These are phyloP conservation scores for Ecliptopera silaceata DNA, from an alignment of 2,888 invertebrate genomes.

Conservation along the genomic window DNA sequence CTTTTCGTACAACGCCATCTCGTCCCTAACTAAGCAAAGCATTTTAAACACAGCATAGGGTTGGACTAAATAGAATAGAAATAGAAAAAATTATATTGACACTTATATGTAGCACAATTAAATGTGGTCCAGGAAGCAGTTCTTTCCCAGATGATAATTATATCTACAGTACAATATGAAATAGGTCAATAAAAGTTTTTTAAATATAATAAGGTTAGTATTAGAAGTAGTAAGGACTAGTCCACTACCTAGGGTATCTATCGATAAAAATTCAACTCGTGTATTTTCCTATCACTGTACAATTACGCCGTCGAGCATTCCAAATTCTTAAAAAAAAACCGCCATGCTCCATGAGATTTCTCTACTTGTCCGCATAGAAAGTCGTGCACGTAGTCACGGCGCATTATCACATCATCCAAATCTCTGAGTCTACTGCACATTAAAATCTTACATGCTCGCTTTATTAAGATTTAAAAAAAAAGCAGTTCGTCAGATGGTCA, in stretches of 20 bases:
- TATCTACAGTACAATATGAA: too few species aligned
- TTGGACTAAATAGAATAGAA: too few species aligned
- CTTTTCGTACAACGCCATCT: too few species aligned
- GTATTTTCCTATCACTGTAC: slow-evolving; percentile 35
- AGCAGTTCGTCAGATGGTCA: slow-evolving; percentile 78
- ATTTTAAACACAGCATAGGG: too few species aligned
- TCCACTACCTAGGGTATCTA: neutral
- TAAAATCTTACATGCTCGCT: slow-evolving; percentile 79
- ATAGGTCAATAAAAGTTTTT: too few species aligned
- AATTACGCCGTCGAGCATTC: slow-evolving; percentile 42
- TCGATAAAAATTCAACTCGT: slow-evolving; percentile 8
- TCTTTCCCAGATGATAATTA: too few species aligned
- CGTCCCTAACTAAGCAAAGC: too few species aligned
- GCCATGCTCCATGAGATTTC: slow-evolving; percentile 44
- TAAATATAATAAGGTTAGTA: too few species aligned
- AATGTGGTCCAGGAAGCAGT: too few species aligned
- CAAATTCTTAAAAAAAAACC: slow-evolving; percentile 55
- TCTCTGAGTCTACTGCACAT: slow-evolving; percentile 71
- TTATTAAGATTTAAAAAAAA: slow-evolving; percentile 74
- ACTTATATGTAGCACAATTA: too few species aligned
- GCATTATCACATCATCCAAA: slow-evolving; percentile 77
- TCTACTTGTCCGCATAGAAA: slow-evolving; percentile 69
- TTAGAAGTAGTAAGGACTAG: neutral
- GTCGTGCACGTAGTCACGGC: slow-evolving; percentile 77
- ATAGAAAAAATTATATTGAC: too few species aligned